These are phyloP conservation scores for Ia io DNA, from an alignment of 2,113 vertebrate genomes.

Conservation along the genomic window DNA sequence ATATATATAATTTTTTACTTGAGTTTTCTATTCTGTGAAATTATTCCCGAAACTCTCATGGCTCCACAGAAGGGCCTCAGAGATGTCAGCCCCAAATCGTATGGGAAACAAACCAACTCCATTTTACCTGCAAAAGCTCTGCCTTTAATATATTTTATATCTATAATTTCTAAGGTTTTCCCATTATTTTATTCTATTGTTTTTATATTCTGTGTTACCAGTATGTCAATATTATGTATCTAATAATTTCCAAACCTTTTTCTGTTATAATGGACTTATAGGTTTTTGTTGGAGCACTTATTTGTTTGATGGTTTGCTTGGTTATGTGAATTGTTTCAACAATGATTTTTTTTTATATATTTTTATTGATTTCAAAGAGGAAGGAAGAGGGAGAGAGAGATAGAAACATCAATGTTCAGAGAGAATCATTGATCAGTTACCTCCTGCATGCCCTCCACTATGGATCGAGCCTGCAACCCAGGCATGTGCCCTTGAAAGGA, in stretches of 20 bases:
- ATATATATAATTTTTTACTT: neutral
- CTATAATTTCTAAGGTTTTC: neutral
- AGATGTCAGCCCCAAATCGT: neutral
- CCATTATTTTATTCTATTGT: neutral
- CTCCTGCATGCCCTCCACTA: too few relatives aligned
- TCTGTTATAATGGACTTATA: neutral
- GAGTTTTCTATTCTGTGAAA: neutral
- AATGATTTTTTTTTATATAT: too few relatives aligned
- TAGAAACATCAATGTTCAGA: too few relatives aligned
- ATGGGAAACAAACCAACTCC: fast-evolving
- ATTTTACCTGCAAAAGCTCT: neutral
- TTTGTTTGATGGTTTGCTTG: neutral
- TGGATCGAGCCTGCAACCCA: too few relatives aligned
- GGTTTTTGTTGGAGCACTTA: neutral
- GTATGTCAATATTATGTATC: neutral
- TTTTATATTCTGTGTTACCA: neutral
- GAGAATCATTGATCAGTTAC: too few relatives aligned
- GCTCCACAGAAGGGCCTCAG: neutral
- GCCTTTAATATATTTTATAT: neutral
- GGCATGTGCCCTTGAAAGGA: too few relatives aligned
- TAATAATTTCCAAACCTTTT: neutral
- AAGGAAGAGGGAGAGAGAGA: too few relatives aligned
- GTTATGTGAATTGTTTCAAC: neutral
- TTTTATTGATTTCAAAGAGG: too few relatives aligned
- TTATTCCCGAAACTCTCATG: neutral